phyloP scores from a whole-genome alignment of 2,797 vertebrate species.

The Triplophysa yarkandensis region DNA sequence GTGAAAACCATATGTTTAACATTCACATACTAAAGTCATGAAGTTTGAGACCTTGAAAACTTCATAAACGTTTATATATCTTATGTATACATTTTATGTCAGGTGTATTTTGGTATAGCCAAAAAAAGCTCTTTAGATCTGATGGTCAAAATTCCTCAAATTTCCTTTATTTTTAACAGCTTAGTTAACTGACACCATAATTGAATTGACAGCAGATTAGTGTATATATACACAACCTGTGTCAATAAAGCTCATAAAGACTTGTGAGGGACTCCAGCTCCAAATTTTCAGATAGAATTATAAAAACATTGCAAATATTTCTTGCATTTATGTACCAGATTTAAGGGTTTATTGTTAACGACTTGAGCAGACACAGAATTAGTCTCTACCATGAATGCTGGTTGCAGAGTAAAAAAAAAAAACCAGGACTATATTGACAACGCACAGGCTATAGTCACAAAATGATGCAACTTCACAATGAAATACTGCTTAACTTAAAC shows the following conservation, averaged over 20 bases:
- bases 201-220: slow-evolving; percentile 33
- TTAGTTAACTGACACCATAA: slow-evolving; percentile 43
- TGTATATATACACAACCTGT: slow-evolving; percentile 31
- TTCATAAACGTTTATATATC: no score
- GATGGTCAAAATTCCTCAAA: not conserved
- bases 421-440: slow-evolving; percentile 56
- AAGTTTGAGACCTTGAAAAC: no score
- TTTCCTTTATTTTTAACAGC: slow-evolving; percentile 40
- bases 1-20: no score
- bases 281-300: not conserved
- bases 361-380: slow-evolving; percentile 62
- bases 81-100: no score
- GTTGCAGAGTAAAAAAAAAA: slow-evolving; percentile 65
- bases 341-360: slow-evolving; percentile 58
- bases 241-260: not conserved
- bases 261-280: not conserved
- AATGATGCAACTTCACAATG: slow-evolving; percentile 68
- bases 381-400: slow-evolving; percentile 59
- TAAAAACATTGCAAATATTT: slow-evolving; percentile 24
- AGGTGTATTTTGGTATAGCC: not conserved
- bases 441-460: slow-evolving; percentile 55
- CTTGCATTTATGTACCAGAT: slow-evolving; percentile 28
- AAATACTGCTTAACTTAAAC: slow-evolving; percentile 70
- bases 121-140: not conserved
- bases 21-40: no score